phyloP scores from a whole-genome alignment of 2,888 invertebrate genomes.

The Drymonia ruficornis region DNA sequence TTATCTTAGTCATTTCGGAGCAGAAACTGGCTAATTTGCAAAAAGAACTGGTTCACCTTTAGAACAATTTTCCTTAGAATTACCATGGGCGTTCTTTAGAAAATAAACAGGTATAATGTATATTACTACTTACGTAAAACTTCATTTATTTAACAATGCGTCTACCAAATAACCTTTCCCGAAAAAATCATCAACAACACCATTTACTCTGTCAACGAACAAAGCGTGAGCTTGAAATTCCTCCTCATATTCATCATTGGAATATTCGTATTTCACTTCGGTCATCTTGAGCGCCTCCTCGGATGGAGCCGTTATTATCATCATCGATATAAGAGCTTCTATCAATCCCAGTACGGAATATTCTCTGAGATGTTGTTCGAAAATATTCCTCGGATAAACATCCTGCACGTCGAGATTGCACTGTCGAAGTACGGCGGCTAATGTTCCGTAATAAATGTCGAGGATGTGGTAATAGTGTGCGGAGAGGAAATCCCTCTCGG shows the following conservation, averaged over 20 bases:
- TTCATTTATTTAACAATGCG: slow-evolving; percentile 44
- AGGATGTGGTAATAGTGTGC: slow-evolving; percentile 56
- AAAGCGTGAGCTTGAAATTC: slow-evolving; percentile 45
- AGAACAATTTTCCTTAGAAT: neutral
- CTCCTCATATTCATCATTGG: slow-evolving; percentile 25
- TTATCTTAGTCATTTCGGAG: slow-evolving; percentile 17
- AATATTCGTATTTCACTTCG: slow-evolving; percentile 58
- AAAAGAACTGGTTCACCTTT: neutral
- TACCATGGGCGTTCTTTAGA: neutral
- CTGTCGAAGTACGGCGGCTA: slow-evolving; percentile 61
- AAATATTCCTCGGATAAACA: slow-evolving; percentile 57
- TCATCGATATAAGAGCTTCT: slow-evolving; percentile 71
- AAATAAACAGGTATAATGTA: neutral
- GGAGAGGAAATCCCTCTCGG: slow-evolving; percentile 54
- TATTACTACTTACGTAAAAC: neutral
- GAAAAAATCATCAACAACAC: slow-evolving; percentile 64
- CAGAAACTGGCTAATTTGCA: neutral
- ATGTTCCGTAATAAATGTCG: slow-evolving; percentile 63
- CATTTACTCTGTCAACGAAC: slow-evolving; percentile 65
- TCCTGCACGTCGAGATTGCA: slow-evolving; percentile 57
- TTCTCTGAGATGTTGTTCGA: slow-evolving; percentile 55
- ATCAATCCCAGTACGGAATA: slow-evolving; percentile 68
- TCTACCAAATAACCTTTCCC: slow-evolving; percentile 56
- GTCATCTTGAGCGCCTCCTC: slow-evolving; percentile 67
- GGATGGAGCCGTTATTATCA: slow-evolving; percentile 66